phyloP scores from a whole-genome alignment of 2,888 invertebrate genomes.

The Himalopsyche anomala region DNA sequence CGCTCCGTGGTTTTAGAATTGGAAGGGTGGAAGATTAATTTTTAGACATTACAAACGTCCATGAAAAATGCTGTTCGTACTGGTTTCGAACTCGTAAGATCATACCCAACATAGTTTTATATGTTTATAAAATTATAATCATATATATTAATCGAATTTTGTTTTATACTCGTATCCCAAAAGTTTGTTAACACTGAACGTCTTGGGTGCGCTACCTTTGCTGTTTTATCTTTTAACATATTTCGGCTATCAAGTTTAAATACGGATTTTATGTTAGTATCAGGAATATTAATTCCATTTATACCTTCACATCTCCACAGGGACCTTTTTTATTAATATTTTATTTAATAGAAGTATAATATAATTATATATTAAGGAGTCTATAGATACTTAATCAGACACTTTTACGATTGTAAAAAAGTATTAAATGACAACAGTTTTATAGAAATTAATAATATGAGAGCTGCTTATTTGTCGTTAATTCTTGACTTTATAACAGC shows the following conservation, averaged over 20 bases:
- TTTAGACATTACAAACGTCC: too few relatives aligned
- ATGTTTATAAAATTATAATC: too few relatives aligned
- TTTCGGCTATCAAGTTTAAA: constrained; percentile 57
- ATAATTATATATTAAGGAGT: background rate
- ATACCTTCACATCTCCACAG: background rate
- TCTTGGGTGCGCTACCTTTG: background rate
- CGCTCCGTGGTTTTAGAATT: too few relatives aligned
- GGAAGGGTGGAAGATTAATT: too few relatives aligned
- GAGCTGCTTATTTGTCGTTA: background rate
- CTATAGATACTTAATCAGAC: background rate
- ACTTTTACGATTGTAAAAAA: background rate
- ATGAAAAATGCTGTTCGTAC: too few relatives aligned
- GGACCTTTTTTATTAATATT: background rate
- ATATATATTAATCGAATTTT: background rate
- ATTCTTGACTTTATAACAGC: background rate
- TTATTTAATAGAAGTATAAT: background rate
- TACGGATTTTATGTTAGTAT: constrained; percentile 54
- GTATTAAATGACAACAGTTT: constrained; percentile 23
- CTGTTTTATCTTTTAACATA: constrained; percentile 47
- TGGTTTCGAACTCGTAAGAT: too few relatives aligned
- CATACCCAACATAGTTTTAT: too few relatives aligned
- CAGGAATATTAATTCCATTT: constrained; percentile 51
- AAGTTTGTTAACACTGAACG: background rate
- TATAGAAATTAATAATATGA: background rate
- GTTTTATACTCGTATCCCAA: background rate